A percentile compares a stretch with the other conserved stretches of the same genome.
phyloP scores from a whole-genome alignment of 2,797 vertebrate species.

The Crocidura indochinensis region DNA sequence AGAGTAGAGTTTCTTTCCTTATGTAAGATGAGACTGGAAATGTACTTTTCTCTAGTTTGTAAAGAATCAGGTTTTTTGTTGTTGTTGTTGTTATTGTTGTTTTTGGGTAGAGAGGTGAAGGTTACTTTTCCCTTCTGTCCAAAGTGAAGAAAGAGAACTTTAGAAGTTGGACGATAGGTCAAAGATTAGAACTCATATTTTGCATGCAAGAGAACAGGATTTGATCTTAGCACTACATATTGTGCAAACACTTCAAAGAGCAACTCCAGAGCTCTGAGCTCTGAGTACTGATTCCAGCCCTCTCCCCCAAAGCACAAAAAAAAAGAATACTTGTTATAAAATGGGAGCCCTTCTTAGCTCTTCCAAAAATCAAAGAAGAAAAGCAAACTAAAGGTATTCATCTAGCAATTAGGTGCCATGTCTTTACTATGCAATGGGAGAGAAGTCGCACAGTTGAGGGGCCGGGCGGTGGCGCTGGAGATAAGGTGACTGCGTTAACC shows the following conservation, averaged over 20 bases:
- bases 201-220: too few species aligned
- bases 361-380: background rate
- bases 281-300: too few species aligned
- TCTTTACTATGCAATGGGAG: too few species aligned
- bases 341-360: background rate
- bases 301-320: background rate
- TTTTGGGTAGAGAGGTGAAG: background rate
- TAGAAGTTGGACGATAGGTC: background rate
- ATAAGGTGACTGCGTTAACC: too few species aligned
- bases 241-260: too few species aligned
- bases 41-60: conserved; percentile 34
- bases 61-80: conserved; percentile 2
- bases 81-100: background rate
- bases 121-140: background rate
- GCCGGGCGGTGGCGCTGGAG: too few species aligned
- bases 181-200: background rate
- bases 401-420: background rate
- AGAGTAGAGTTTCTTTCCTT: conserved; percentile 41
- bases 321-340: background rate
- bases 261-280: too few species aligned
- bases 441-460: background rate
- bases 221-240: too few species aligned
- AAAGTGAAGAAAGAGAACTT: background rate
- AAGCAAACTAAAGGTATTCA: background rate
- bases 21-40: conserved; percentile 57